Percentiles rank a stretch among this genome's conserved stretches.
phyloP scores from a whole-genome alignment of 2,113 vertebrate genomes.

The Delphinus delphis region DNA sequence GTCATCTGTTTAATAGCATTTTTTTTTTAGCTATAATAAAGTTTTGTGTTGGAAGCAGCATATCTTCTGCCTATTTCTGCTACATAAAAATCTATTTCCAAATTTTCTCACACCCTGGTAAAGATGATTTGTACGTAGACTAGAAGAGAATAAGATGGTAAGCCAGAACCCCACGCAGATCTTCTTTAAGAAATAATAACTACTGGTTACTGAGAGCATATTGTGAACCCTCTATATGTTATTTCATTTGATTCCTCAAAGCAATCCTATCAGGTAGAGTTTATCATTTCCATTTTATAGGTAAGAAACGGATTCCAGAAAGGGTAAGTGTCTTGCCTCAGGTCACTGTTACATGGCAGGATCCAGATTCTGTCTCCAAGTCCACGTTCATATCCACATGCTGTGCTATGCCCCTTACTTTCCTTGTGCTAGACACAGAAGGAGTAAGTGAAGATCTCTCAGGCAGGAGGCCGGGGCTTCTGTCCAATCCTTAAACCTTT shows the following conservation, averaged over 20 bases:
- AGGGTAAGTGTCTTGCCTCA: background rate
- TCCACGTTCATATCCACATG: fast-evolving
- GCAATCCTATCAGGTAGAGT: background rate
- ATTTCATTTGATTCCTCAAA: conserved; percentile 18
- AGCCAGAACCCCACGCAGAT: background rate
- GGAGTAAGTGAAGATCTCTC: background rate
- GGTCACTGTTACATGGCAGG: background rate
- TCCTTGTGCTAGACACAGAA: background rate
- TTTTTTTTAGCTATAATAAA: background rate
- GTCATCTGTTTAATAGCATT: background rate
- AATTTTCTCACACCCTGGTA: background rate
- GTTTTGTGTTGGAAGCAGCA: background rate
- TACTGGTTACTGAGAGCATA: background rate
- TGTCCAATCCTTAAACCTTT: background rate
- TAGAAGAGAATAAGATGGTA: background rate
- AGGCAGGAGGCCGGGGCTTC: background rate
- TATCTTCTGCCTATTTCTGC: background rate
- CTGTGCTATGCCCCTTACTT: fast-evolving
- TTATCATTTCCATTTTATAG: background rate
- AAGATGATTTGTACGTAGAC: background rate
- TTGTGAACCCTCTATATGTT: background rate
- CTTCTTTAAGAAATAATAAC: background rate
- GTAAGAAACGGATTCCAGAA: background rate
- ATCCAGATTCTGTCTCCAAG: background rate
- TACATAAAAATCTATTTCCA: background rate